phyloP scores from a whole-genome alignment of 2,888 invertebrate genomes.

The Macroteleia sp. region DNA sequence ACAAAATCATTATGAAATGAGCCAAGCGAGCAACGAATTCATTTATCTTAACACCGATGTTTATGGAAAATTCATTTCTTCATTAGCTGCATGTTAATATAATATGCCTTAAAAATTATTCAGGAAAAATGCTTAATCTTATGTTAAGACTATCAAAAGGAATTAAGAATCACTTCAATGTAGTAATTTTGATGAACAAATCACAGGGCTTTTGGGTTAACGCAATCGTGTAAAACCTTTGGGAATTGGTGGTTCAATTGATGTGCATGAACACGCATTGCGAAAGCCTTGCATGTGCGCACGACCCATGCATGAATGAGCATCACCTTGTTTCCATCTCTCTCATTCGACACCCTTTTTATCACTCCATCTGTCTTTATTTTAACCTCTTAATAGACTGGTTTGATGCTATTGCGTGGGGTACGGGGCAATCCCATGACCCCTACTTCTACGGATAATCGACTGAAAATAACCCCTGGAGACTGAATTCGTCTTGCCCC shows the following conservation, averaged over 20 bases:
- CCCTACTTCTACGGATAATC: conserved; percentile 77
- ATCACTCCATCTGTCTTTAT: conserved; percentile 66
- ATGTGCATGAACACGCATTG: conserved; percentile 53
- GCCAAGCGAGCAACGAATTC: no score
- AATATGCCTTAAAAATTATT: no score
- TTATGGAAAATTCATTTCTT: no score
- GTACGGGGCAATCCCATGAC: conserved; percentile 51
- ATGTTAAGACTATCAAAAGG: conserved; percentile 25
- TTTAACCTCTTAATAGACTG: conserved; percentile 62
- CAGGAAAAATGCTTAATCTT: background rate
- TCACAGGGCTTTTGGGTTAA: conserved; percentile 40
- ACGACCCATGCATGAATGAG: conserved; percentile 53
- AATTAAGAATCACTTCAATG: conserved; percentile 46
- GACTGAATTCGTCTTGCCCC: conserved; percentile 66
- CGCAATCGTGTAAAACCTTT: conserved; percentile 57
- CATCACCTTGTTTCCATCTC: conserved; percentile 35
- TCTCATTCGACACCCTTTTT: conserved; percentile 57
- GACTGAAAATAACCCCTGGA: conserved; percentile 83
- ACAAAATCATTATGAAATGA: no score
- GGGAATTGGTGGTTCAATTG: conserved; percentile 61
- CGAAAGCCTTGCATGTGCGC: conserved; percentile 55
- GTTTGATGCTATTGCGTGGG: conserved; percentile 48
- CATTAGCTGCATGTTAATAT: no score
- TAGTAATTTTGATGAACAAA: conserved; percentile 30
- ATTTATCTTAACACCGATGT: no score